Evolutionary conservation across 2,113 vertebrate species (phyloP), one percentile per base, ranked within the genome.

Genomic region (Ariopsis seemanni): DNA sequence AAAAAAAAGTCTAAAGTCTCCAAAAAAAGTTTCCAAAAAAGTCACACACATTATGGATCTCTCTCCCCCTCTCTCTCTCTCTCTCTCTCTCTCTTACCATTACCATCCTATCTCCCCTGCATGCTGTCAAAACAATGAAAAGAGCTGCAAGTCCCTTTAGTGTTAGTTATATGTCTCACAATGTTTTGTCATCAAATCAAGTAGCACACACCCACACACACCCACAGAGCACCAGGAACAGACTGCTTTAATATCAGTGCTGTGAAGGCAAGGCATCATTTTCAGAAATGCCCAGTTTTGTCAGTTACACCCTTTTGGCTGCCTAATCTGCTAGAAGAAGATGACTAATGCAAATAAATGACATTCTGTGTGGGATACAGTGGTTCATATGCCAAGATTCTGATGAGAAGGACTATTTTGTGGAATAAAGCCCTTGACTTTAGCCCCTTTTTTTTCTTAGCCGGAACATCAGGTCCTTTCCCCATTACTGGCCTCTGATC

Each of bases 401-500:
- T 63, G 58, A 30, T 67, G 60, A 53, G 50, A 22, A 55, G 9
- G 18, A 80, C 10, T 14, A 34, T 52, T 62, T 67, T n/a, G 22
- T n/a, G 74, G 25, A 34, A 85, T 10, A 63, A 53, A 86, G 52
- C 9, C 18, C 65, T 88, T 82, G 57, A 69, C 22, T 27, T 11
- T 60, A 14, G 42, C 42, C 42, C 11, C 25, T 15, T 12, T 67
- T 63, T 84, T 42, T 82, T 60, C 9, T 60, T 20, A 22, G 25
- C 25, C 42, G 75, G 83, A 58, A 60, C 52, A 80, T 86, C 80
- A 34, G 18, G 18, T 60, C 53, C 69, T 60, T 82, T 57, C 1
- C 53, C 55, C 82, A 91, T 90, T 90, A 89, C 86, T 88, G 91
- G 85, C 91, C 91, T 88, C 82, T 88, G 89, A 89, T 91, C 92